Conservation (phyloP, 2,113 vertebrate genomes). For the Epinephelus cyanopodus region DNA sequence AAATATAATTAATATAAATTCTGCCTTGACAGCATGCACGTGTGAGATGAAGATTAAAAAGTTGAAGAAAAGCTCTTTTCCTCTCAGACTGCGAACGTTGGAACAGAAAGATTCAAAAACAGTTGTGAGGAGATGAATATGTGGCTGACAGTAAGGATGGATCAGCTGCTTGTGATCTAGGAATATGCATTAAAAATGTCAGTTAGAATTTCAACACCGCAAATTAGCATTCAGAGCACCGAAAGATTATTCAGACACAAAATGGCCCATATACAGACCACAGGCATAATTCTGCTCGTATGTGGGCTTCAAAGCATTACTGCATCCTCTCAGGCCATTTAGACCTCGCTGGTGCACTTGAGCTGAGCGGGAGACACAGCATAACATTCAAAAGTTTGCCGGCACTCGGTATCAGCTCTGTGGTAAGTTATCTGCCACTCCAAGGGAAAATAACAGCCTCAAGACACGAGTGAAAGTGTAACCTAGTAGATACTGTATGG, state of each 20-base stretch:
- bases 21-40: conserved; percentile 12
- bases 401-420: background rate
- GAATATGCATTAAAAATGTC: conserved; percentile 61
- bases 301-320: conserved; percentile 44
- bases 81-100: conserved; percentile 16
- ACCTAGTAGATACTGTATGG: conserved; percentile 5
- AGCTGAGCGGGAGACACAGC: conserved; percentile 13
- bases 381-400: conserved; percentile 39
- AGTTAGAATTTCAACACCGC: conserved; percentile 45
- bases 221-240: conserved; percentile 55
- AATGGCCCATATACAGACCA: conserved; percentile 35
- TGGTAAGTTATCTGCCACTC: conserved; percentile 27
- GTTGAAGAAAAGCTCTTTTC: conserved; percentile 36
- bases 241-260: conserved; percentile 40
- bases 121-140: conserved; percentile 36
- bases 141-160: conserved; percentile 45
- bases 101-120: conserved; percentile 31
- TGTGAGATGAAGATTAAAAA: conserved; percentile 33
- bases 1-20: conserved; percentile 15
- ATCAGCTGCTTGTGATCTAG: conserved; percentile 50
- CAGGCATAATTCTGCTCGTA: conserved; percentile 34
- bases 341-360: conserved; percentile 28
- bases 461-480: conserved; percentile 31
- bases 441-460: conserved; percentile 9
- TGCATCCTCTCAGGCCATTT: conserved; percentile 27